phyloP scores from a whole-genome alignment of 2,113 vertebrate species.

The Aspidoscelis tigris region DNA sequence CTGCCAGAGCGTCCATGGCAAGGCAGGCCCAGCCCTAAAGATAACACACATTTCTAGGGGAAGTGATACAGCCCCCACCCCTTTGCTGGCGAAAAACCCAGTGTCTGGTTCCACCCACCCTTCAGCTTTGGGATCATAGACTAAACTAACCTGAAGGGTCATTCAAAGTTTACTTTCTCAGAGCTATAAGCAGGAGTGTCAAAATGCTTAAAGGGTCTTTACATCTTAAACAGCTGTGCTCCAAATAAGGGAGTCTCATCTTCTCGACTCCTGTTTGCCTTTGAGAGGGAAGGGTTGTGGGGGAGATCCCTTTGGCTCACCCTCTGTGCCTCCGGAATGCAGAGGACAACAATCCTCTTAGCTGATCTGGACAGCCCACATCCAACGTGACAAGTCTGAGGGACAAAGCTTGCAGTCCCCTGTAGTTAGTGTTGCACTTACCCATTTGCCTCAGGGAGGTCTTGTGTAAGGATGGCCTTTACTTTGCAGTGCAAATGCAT shows the following conservation, averaged over 20 bases:
- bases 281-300: conserved; percentile 15
- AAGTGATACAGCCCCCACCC: conserved; percentile 66
- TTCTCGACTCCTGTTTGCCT: conserved; percentile 37
- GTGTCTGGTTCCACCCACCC: conserved; percentile 70
- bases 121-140: conserved; percentile 72
- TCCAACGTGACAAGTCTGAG: neutral
- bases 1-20: neutral
- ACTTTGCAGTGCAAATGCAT: neutral
- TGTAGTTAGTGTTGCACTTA: neutral
- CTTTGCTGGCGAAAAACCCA: conserved; percentile 55
- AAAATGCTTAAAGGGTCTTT: conserved; percentile 82
- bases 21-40: conserved; percentile 35
- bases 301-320: neutral
- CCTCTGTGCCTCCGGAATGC: conserved; percentile 30
- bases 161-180: conserved; percentile 88
- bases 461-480: neutral
- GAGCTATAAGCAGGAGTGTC: conserved; percentile 67
- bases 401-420: neutral
- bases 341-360: conserved; percentile 30
- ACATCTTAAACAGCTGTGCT: conserved; percentile 80
- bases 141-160: conserved; percentile 84
- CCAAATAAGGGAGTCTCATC: conserved; percentile 36
- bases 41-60: conserved; percentile 75
- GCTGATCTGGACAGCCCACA: conserved; percentile 2
- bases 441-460: neutral